Evolutionary conservation across 1,140 invertebrate genomes (phyloP), one percentile per base, ranked within the genome.

Genomic region (Drosophila tristis): DNA sequence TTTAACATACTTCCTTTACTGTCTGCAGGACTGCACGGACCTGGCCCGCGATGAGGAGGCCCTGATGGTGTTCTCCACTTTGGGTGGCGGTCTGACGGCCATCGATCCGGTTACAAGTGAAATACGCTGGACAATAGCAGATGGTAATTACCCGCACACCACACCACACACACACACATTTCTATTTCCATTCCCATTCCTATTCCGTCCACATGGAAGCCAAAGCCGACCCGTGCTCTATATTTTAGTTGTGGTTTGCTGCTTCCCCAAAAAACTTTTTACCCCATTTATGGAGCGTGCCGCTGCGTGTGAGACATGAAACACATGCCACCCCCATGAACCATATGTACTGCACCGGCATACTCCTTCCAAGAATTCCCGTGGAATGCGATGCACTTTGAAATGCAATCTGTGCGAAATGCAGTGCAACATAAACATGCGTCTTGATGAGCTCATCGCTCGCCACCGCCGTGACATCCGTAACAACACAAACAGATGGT

Each of bases 61-160:
- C 67, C 93, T 96, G 51, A 92, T 99, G 57, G 94, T 99, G 66
- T 95, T 99, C 87, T 97, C 97, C 13, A 99, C 98, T 5, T 93
- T 99, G 56, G 97, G 97, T 92, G 98, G 98, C 54, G 95, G 95
- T 55, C 95, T 99, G 76, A 95, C 96, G 77, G 98, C 97, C 29
- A 94, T 99, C 29, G 96, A 97, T 85, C 95, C 96, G 78, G 93
- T 94, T 75, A 95, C 96, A 49, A 98, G 98, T 67, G 94, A 95
- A 92, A 95, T 97, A 79, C 94, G 96, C 81, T 99, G 98, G 98
- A 96, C 95, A 85, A 94, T 98, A 59, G 95, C 96, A 93, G 97
- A 99, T 94, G 97, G 96, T 96, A 94, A 93, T 75, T 91, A 87
- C 75, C 70, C 31, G 56, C 53, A 49, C 20, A 47, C 47, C 20